phyloP scores from a whole-genome alignment of 1,140 invertebrate genomes.

The Agrypnia vestita region DNA sequence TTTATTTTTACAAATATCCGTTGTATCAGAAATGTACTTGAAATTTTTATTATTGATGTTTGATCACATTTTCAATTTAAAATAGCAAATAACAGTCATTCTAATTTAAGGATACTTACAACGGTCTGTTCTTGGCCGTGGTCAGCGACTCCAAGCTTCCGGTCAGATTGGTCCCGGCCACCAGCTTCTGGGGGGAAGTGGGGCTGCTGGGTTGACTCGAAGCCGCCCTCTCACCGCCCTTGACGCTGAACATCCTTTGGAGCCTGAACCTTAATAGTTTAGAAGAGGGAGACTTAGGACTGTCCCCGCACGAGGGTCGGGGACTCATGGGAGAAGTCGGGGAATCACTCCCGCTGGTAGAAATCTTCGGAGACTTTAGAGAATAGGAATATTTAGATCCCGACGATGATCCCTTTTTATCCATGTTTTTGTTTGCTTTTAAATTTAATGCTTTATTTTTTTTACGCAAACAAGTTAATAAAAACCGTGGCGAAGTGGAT shows the following conservation, averaged over 20 bases:
- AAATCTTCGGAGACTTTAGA: neutral
- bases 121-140: slow-evolving; percentile 10
- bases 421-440: too few relatives aligned
- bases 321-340: slow-evolving; percentile 17
- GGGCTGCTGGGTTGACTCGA: slow-evolving; percentile 58
- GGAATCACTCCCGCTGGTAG: slow-evolving; percentile 4
- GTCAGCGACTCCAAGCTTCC: slow-evolving; percentile 54
- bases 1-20: too few relatives aligned
- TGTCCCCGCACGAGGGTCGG: neutral
- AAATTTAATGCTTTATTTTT: too few relatives aligned
- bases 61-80: too few relatives aligned
- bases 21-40: too few relatives aligned
- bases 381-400: neutral
- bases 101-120: slow-evolving; percentile 21
- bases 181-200: slow-evolving; percentile 54
- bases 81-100: too few relatives aligned
- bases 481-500: too few relatives aligned
- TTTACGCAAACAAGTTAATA: too few relatives aligned
- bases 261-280: slow-evolving; percentile 49
- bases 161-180: slow-evolving; percentile 2
- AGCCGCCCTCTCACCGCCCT: slow-evolving; percentile 15
- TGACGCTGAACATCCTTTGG: slow-evolving; percentile 56
- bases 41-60: too few relatives aligned
- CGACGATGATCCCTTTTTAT: neutral
- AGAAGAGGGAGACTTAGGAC: slow-evolving; percentile 55